Base-by-base conservation (phyloP, 2,113 vertebrate species). In the Ctenodactylus gundi region DNA sequence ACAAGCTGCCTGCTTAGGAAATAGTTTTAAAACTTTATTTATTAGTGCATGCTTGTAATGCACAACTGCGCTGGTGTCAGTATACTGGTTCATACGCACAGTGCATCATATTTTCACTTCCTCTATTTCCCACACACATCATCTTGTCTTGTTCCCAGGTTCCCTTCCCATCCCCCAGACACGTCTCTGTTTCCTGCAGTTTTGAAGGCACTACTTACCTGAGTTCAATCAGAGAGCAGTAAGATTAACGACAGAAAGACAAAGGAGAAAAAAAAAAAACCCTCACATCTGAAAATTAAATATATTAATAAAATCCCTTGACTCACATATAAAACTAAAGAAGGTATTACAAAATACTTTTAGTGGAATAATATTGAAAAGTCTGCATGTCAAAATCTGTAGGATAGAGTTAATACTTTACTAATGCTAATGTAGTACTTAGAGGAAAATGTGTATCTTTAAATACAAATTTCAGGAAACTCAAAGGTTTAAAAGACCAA, bases 291-390 rank as follows among this genome's bases (percentile, higher is more conserved):
- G 46, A 65, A 58, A 86, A 85, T 39, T 77, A 39, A 90, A 90
- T 65, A 44, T 65, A n/a, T 41, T 49, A 55, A 3, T 62, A 76
- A 90, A 92, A 57, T 27, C 21, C 6, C 55, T 39, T 25, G 29
- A 80, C 23, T 84, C 80, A 87, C n/a, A 83, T 31, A 72, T 88
- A 88, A 89, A 90, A 77, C 72, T 34, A 94, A 44, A 87, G 36
- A 57, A 85, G 27, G 55, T 29, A 44, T 29, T 88, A 88, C 64
- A 82, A 57, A 86, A 77, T 39, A 46, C 70, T 93, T 88, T n/a
- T 41, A 77, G 21, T 51, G 23, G 44, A 84, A 91, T 64, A 85
- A 88, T 46, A 31, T 65, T 58, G 31, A 80, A 86, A 90, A 80
- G 7, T 55, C 7, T 49, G 20, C 29, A n/a, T 20, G 41, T 60